A percentile compares a stretch with the other conserved stretches of the same genome.
These are phyloP conservation scores for Drosophila mettleri DNA, from an alignment of 2,888 invertebrate genomes.

Conservation along the genomic window DNA sequence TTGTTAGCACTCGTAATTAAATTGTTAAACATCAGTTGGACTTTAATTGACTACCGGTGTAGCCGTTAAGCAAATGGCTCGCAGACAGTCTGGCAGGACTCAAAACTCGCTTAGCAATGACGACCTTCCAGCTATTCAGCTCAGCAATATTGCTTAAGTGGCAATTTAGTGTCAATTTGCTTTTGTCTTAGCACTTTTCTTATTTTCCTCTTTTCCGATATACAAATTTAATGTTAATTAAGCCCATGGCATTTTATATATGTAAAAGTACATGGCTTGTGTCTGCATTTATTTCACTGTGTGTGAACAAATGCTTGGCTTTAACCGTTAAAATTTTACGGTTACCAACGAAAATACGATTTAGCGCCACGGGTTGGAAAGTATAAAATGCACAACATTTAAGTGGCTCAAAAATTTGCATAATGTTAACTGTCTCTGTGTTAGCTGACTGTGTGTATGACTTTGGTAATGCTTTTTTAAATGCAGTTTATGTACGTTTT, in stretches of 20 bases:
- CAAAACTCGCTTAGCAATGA: conserved; percentile 28
- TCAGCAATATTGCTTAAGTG: conserved; percentile 75
- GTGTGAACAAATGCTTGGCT: conserved; percentile 58
- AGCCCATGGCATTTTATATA: conserved; percentile 49
- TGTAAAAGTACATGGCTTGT: background rate
- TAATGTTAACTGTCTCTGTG: conserved; percentile 34
- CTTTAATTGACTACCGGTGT: conserved; percentile 77
- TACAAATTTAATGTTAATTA: conserved; percentile 73
- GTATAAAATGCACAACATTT: conserved; percentile 67
- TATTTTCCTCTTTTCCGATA: conserved; percentile 26
- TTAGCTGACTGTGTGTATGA: conserved; percentile 15
- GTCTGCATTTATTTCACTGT: background rate
- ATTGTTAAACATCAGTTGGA: conserved; percentile 78
- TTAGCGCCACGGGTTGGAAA: conserved; percentile 42
- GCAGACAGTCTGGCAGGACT: conserved; percentile 6
- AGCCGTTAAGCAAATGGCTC: conserved; percentile 33
- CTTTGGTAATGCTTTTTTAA: conserved; percentile 68
- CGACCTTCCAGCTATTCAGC: conserved; percentile 50
- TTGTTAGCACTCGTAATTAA: conserved; percentile 80
- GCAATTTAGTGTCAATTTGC: conserved; percentile 77
- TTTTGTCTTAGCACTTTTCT: conserved; percentile 74
- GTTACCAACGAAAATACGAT: conserved; percentile 45
- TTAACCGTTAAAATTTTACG: conserved; percentile 30
- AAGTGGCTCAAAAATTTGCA: conserved; percentile 57
- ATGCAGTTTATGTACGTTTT: conserved; percentile 71